These are phyloP conservation scores for Danio jaintianensis DNA, from an alignment of 2,797 vertebrate species.

Conservation along the genomic window DNA sequence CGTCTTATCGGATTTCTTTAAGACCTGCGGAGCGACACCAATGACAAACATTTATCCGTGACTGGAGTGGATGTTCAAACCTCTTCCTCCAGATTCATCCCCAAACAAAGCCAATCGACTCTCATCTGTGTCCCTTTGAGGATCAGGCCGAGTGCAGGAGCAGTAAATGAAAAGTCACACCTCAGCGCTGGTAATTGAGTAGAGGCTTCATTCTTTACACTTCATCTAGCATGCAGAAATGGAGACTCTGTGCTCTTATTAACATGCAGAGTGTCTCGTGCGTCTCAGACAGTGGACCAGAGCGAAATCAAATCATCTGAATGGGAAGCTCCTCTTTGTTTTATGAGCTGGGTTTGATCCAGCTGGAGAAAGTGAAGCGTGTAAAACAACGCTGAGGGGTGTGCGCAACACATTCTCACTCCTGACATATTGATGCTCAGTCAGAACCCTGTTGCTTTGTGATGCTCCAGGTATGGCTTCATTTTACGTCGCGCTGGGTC, in stretches of 20 bases:
- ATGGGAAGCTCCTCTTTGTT: conserved; percentile 38
- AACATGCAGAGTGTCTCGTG: conserved; percentile 34
- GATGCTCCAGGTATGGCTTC: too few relatives aligned
- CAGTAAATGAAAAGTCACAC: conserved; percentile 47
- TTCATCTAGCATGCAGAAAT: conserved; percentile 52
- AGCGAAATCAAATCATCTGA: conserved; percentile 42
- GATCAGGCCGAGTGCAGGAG: conserved; percentile 9
- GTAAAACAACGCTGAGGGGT: conserved; percentile 26
- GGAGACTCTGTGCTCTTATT: conserved; percentile 35
- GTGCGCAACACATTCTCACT: background rate
- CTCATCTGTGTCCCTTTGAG: conserved; percentile 30
- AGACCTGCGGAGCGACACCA: background rate
- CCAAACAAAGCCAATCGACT: conserved; percentile 37
- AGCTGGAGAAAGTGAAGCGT: conserved; percentile 27
- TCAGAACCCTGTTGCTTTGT: too few relatives aligned
- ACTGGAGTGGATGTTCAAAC: conserved; percentile 12
- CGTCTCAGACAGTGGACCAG: conserved; percentile 14
- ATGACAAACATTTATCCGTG: conserved; percentile 32
- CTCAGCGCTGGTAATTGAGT: conserved; percentile 52
- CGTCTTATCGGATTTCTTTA: conserved; percentile 11
- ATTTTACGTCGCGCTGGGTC: too few relatives aligned
- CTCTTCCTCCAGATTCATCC: conserved; percentile 38
- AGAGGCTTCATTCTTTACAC: conserved; percentile 44
- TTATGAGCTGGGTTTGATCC: conserved; percentile 25
- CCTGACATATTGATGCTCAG: too few relatives aligned